phyloP scores from a whole-genome alignment of 1,140 invertebrate genomes.

The Drosophila pruinosa region DNA sequence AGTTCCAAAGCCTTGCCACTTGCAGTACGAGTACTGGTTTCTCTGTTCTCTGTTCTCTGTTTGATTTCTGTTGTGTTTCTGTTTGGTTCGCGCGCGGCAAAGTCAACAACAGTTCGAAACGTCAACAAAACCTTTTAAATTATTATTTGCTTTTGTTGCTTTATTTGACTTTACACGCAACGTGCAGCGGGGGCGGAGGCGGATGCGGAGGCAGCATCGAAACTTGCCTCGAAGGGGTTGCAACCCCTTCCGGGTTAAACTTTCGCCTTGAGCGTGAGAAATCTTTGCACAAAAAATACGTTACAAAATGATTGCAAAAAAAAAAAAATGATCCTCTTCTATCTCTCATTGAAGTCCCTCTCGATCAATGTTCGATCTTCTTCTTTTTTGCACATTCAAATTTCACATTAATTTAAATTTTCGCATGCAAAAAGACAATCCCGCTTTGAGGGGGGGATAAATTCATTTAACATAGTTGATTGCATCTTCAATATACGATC shows the following conservation, averaged over 20 bases:
- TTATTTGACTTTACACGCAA: conserved; percentile 68
- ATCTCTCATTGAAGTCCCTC: conserved; percentile 15
- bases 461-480: conserved; percentile 67
- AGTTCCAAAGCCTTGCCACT: conserved; percentile 50
- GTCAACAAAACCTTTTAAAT: conserved; percentile 82
- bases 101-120: conserved; percentile 82
- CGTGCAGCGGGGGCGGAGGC: conserved; percentile 23
- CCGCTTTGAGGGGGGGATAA: conserved; percentile 37
- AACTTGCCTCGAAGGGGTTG: conserved; percentile 37
- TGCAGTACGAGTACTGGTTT: conserved; percentile 71
- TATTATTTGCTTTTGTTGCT: conserved; percentile 81
- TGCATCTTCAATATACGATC: conserved; percentile 79
- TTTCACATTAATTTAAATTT: conserved; percentile 77
- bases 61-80: conserved; percentile 64
- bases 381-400: conserved; percentile 44
- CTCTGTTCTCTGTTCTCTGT: conserved; percentile 31
- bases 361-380: conserved; percentile 18
- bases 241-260: conserved; percentile 39
- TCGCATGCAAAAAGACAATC: conserved; percentile 33
- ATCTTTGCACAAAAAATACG: conserved; percentile 25
- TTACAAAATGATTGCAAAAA: conserved; percentile 39
- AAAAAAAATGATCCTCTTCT: conserved; percentile 10
- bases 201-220: conserved; percentile 3
- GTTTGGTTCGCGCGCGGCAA: conserved; percentile 78
- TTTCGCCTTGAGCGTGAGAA: conserved; percentile 42